Percentiles rank a stretch among this genome's conserved stretches.
These are phyloP conservation scores for Sceloporus undulatus DNA, from an alignment of 2,113 vertebrate genomes.

Conservation along the genomic window DNA sequence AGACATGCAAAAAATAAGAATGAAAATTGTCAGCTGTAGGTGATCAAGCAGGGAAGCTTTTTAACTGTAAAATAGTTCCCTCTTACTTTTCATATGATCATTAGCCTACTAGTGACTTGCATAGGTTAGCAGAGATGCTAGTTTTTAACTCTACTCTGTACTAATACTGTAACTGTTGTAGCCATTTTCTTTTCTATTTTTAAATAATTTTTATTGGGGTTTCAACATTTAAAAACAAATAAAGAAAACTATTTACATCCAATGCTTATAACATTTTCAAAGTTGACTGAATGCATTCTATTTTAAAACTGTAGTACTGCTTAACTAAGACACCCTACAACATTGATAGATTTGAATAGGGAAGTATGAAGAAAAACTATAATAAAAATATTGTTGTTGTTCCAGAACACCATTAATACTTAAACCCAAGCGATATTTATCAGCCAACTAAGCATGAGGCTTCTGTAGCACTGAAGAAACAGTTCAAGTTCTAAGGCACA, in stretches of 20 bases:
- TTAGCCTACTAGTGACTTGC: background rate
- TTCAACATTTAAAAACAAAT: too few relatives aligned
- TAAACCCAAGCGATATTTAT: slow-evolving; percentile 2
- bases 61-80: background rate
- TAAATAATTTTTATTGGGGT: too few relatives aligned
- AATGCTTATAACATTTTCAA: background rate
- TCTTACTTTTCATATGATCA: background rate
- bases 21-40: background rate
- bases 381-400: background rate
- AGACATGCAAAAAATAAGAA: slow-evolving; percentile 2
- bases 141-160: background rate
- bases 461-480: background rate
- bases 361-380: background rate
- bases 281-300: background rate
- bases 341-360: background rate
- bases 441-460: background rate
- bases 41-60: background rate
- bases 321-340: background rate
- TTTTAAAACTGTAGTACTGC: background rate
- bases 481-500: background rate
- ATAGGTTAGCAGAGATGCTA: background rate
- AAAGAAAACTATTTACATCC: too few relatives aligned
- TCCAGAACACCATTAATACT: slow-evolving; percentile 5
- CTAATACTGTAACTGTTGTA: background rate
- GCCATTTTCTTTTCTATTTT: background rate